Percentiles rank a stretch among this genome's conserved stretches.
Evolutionary conservation across 2,888 invertebrate species (phyloP).

Genomic region (Mylabris sibirica): DNA sequence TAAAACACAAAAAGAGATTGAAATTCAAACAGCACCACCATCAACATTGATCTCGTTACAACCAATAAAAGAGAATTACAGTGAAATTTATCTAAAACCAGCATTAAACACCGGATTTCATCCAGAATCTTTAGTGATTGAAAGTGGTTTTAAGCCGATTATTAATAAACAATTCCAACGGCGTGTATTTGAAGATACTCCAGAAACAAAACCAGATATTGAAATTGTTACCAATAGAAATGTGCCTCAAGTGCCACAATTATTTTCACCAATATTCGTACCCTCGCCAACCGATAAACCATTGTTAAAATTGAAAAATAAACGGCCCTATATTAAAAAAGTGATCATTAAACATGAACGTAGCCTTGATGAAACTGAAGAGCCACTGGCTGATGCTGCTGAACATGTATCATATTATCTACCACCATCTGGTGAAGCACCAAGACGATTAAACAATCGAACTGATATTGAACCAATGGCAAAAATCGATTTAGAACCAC

Average conservation of each 20-base stretch:
- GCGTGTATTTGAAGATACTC: conserved; percentile 59
- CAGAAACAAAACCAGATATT: conserved; percentile 62
- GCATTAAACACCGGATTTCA: conserved; percentile 81
- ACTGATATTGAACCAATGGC: conserved; percentile 56
- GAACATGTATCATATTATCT: conserved; percentile 77
- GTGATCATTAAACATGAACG: conserved; percentile 38
- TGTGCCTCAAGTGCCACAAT: conserved; percentile 65
- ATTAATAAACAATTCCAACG: conserved; percentile 66
- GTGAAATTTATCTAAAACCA: conserved; percentile 51
- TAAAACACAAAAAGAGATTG: conserved; percentile 54
- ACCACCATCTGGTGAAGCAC: conserved; percentile 70
- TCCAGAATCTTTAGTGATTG: conserved; percentile 81
- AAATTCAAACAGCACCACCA: conserved; percentile 45
- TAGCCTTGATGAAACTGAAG: conserved; percentile 55
- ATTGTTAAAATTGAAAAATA: conserved; percentile 54
- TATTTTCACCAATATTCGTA: conserved; percentile 82
- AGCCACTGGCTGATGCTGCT: conserved; percentile 71
- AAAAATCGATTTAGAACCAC: conserved; percentile 44
- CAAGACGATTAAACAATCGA: conserved; percentile 13
- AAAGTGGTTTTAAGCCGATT: conserved; percentile 86
- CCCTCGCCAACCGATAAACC: conserved; percentile 76
- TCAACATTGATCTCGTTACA: conserved; percentile 21
- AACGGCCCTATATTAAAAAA: conserved; percentile 44
- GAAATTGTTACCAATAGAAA: conserved; percentile 60
- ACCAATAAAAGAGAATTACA: conserved; percentile 17